Conservation (phyloP, 2,113 vertebrate species). For the Pagrus major region DNA sequence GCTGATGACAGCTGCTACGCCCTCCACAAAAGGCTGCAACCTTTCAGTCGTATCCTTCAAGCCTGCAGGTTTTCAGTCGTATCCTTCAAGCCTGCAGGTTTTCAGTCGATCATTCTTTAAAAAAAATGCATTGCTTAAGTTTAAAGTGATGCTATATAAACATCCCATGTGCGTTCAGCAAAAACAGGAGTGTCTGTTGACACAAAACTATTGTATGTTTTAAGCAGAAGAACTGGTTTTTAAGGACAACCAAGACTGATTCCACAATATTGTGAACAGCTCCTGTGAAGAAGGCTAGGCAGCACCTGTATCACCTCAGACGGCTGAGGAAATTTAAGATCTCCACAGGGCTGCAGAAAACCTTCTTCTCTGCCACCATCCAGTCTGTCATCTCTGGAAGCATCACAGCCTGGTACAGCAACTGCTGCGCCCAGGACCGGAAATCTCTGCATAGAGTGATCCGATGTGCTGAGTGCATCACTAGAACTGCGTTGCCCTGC, state of each 20-base stretch:
- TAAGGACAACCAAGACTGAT: no score
- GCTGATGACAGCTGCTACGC: not conserved
- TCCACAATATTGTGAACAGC: no score
- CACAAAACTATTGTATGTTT: not conserved
- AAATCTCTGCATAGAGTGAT: no score
- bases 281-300: not conserved
- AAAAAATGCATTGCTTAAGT: not conserved
- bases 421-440: no score
- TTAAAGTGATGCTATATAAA: not conserved
- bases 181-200: not conserved
- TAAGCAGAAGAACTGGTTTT: conserved; percentile 21
- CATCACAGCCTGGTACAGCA: no score
- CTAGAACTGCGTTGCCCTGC: no score
- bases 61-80: not conserved
- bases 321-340: no score
- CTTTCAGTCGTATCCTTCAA: not conserved
- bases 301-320: no score
- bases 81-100: not conserved
- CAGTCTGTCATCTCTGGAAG: no score
- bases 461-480: no score
- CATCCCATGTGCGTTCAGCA: not conserved
- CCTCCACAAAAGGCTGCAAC: not conserved
- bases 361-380: no score
- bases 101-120: not conserved
- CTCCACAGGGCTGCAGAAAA: no score